Percentiles rank a stretch among this genome's conserved stretches.
These are phyloP conservation scores for Drosophila auraria DNA, from an alignment of 1,140 invertebrate genomes.

Conservation along the genomic window DNA sequence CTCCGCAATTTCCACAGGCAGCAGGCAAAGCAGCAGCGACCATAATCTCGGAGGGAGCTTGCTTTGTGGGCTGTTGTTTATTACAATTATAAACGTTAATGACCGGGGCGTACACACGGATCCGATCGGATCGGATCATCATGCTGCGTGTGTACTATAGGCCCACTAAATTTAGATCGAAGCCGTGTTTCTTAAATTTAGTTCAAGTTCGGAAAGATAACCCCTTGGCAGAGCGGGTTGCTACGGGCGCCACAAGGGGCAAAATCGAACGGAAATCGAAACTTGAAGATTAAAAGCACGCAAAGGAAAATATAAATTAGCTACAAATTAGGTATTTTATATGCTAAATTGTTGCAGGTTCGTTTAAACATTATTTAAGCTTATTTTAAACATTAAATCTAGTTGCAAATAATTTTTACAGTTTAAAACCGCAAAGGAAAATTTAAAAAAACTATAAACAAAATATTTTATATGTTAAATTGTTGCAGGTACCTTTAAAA, in stretches of 20 bases:
- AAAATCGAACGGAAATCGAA: constrained; percentile 45
- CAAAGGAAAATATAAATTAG: background rate
- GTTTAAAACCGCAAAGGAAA: no score
- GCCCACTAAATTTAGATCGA: constrained; percentile 49
- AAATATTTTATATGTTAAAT: no score
- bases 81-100: constrained; percentile 61
- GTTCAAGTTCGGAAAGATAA: constrained; percentile 54
- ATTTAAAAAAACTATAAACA: no score
- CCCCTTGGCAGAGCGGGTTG: constrained; percentile 24
- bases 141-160: constrained; percentile 29
- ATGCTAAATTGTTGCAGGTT: no score
- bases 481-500: no score
- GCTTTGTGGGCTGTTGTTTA: constrained; percentile 50
- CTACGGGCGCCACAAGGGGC: constrained; percentile 17
- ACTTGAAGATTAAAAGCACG: constrained; percentile 26
- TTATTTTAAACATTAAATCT: background rate
- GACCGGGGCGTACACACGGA: constrained; percentile 14
- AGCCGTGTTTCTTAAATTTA: constrained; percentile 25
- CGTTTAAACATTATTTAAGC: background rate
- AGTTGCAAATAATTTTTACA: background rate
- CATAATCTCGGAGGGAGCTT: constrained; percentile 29
- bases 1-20: constrained; percentile 31
- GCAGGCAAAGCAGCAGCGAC: constrained; percentile 8
- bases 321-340: background rate
- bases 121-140: constrained; percentile 30